These are phyloP conservation scores for Heliocidaris tuberculata DNA, from an alignment of 35 echinoderm and acorn worm species.

Conservation along the genomic window DNA sequence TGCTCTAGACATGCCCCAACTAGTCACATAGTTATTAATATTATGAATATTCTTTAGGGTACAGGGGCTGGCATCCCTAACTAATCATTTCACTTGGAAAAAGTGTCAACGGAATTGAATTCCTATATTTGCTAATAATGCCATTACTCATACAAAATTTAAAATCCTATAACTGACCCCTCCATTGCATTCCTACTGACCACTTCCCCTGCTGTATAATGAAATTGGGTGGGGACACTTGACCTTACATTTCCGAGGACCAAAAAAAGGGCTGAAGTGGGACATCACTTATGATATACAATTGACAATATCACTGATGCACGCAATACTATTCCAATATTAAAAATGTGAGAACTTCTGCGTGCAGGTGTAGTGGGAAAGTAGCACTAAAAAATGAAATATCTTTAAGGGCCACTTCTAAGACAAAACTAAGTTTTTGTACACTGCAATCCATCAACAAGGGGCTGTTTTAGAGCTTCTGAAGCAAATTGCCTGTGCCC, in stretches of 20 bases:
- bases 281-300: neutral
- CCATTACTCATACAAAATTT: neutral
- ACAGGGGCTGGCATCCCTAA: neutral
- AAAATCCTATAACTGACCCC: neutral
- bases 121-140: slow-evolving; percentile 13
- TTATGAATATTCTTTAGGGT: neutral
- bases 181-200: neutral
- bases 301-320: neutral
- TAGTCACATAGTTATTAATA: neutral
- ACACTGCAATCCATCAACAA: neutral
- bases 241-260: neutral
- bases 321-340: neutral
- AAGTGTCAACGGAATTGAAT: slow-evolving; percentile 10
- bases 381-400: too few species aligned
- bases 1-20: neutral
- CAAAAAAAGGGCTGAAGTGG: neutral
- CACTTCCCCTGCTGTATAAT: neutral
- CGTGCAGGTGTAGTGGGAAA: neutral
- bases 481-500: too few species aligned
- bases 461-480: neutral
- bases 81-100: neutral
- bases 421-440: neutral
- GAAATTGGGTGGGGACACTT: neutral
- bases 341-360: neutral
- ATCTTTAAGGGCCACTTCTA: neutral